Evolutionary conservation across 2,113 vertebrate species (phyloP), one percentile per base, ranked within the genome.

Genomic region (Dolichallabes microphthalmus): DNA sequence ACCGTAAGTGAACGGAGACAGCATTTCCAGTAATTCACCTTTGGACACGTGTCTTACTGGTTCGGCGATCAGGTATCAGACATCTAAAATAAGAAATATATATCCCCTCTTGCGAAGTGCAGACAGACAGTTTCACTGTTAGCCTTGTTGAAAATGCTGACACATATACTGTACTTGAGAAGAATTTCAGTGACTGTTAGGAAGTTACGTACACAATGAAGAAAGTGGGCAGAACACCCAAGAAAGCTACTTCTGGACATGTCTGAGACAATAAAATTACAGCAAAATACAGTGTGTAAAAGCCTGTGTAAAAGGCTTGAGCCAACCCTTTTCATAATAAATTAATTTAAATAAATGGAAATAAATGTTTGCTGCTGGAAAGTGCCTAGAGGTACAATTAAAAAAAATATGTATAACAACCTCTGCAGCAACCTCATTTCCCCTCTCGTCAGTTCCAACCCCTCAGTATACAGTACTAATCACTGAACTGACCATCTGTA

Each of bases 1-100:
- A 89, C 89, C 84, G 91, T 35, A 68, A 84, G 60, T 86, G 82
- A 89, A 50, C 20, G 50, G 30, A 39, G 32, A 86, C 90, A 91
- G 82, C 90, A 69, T 88, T 91, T 90, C 88, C 90, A 89, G 90
- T 90, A 93, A 92, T 78, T 50, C 57, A 68, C 77, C 68, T 80
- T 83, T 82, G 80, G 89, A 90, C 90, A 91, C 87, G 91, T 93
- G 92, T 91, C 91, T 85, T 87, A 83, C 85, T 86, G 88, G 86
- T 10, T 58, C 87, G 87, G 75, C 80, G 90, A 91, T 93, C 92
- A 88, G 84, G 89, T 92, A 84, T 89, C 91, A 77, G 60, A 35
- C 39, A 5, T 60, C 25, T 83, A 58, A 80, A 68, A 68, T 76
- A 60, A 64, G 61, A 71, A 81, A 58, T 63, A 14, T 35, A 63